Percentiles rank a stretch among this genome's conserved stretches.
Evolutionary conservation across 2,113 vertebrate species (phyloP).

Genomic region (Labeo rohita): DNA sequence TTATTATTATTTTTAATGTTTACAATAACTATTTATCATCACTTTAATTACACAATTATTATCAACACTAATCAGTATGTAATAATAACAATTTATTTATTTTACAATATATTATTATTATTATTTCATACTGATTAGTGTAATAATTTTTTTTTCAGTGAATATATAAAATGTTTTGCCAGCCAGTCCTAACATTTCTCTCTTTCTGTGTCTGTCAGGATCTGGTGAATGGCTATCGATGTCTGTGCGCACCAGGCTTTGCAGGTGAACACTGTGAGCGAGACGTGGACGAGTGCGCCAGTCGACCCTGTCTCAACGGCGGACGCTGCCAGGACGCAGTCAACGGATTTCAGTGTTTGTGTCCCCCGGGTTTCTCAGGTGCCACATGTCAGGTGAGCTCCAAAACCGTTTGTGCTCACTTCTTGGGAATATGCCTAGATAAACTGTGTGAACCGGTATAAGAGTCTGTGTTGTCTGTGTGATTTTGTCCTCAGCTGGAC

Average conservation of each 20-base stretch:
- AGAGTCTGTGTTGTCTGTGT: neutral
- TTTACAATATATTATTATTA: neutral
- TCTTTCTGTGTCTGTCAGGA: conserved; percentile 72
- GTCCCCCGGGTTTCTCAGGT: conserved; percentile 88
- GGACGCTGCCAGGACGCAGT: conserved; percentile 88
- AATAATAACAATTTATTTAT: neutral
- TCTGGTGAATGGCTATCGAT: conserved; percentile 87
- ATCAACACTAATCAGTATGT: neutral
- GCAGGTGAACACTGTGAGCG: conserved; percentile 85
- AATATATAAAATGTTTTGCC: too few species aligned
- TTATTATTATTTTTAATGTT: neutral
- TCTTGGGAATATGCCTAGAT: neutral
- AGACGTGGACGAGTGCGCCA: conserved; percentile 86
- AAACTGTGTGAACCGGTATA: neutral
- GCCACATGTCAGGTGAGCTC: conserved; percentile 86
- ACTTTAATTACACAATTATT: too few species aligned
- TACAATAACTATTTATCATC: too few species aligned
- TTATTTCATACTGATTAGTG: neutral
- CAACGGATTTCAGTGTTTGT: conserved; percentile 89
- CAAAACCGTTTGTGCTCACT: neutral
- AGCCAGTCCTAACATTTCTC: neutral
- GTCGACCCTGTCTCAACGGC: conserved; percentile 88
- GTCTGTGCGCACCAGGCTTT: conserved; percentile 85
- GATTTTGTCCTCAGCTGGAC: conserved; percentile 77
- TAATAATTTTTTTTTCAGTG: neutral